Base-by-base conservation (phyloP, 2,888 invertebrate species). In the Augochlorella aurata region DNA sequence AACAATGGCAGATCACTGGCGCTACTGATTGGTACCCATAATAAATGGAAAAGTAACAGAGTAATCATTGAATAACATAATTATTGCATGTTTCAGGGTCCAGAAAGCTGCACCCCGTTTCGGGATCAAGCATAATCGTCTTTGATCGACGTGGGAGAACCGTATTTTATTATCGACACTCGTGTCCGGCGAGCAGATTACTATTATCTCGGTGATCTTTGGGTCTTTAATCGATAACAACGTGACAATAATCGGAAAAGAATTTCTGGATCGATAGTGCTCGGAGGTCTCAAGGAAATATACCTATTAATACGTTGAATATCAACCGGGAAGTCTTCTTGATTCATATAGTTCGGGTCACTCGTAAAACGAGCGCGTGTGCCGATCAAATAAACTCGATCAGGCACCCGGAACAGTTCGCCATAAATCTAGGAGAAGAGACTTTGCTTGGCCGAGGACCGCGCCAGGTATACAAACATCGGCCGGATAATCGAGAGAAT, bases 191-290 rank as follows among this genome's bases (percentile, higher is more conserved):
- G 49, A 50, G n/a, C 58, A 24, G 54, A 73, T 38, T 54, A 38
- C 16, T 47, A 74, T 74, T 77, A 83, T 84, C 83, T 84, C 52
- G 14, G 38, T 47, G 44, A 38, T 45, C 74, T 66, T 29, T 58
- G 49, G 16, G 63, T 29, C 69, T 70, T 67, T 50, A 63, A 83
- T 84, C 76, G 76, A 83, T 74, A 84, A 54, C 67, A 84, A 54
- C 67, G n/a, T 58, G 76, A n/a, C 69, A 75, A 38, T 83, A 83
- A 84, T 83, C 83, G 58, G 52, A 16, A 18, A 24, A 21, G 52
- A 38, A 29, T 49, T 49, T 24, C 18, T 49, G 49, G 54, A 38
- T 21, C 38, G 68, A 69, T 49, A 74, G 29, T 24, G 4, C 49
- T 61, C 14, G 49, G 29, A 69, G 50, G 10, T 75, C 45, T 61